These are phyloP conservation scores for Apamea monoglypha DNA, from an alignment of 2,888 invertebrate genomes.

Conservation along the genomic window DNA sequence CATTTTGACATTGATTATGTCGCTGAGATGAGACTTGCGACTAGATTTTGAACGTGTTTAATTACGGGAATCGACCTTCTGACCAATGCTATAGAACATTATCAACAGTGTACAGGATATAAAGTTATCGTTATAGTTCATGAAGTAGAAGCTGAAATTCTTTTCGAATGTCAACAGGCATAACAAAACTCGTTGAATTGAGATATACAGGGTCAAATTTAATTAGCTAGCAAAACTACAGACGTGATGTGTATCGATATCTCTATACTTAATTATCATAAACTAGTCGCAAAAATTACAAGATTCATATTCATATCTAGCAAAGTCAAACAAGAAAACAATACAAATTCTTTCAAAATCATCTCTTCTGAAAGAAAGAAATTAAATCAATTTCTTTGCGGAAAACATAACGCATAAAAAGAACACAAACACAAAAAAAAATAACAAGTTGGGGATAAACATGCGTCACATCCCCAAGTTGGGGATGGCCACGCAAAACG, in stretches of 20 bases:
- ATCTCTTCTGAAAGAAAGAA: background rate
- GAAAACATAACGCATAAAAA: too few species aligned
- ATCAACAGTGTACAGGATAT: background rate
- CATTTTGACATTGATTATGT: too few species aligned
- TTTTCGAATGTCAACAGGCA: background rate
- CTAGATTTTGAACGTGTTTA: too few species aligned
- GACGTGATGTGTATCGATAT: too few species aligned
- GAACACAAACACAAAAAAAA: too few species aligned
- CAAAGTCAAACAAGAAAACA: background rate
- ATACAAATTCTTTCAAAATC: background rate
- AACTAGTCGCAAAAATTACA: background rate
- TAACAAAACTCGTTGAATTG: background rate
- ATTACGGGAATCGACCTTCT: too few species aligned
- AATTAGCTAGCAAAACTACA: too few species aligned
- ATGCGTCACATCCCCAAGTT: too few species aligned
- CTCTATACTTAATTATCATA: background rate
- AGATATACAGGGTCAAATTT: background rate
- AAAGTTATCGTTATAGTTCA: background rate
- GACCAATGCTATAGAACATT: background rate
- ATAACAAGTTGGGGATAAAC: too few species aligned
- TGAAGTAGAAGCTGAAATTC: background rate
- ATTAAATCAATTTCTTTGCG: too few species aligned
- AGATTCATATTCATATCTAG: background rate
- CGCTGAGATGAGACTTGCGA: too few species aligned
- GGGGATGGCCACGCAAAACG: too few species aligned